Base-by-base conservation (phyloP, 2,888 invertebrate species). In the Tricholauxania praeusta region DNA sequence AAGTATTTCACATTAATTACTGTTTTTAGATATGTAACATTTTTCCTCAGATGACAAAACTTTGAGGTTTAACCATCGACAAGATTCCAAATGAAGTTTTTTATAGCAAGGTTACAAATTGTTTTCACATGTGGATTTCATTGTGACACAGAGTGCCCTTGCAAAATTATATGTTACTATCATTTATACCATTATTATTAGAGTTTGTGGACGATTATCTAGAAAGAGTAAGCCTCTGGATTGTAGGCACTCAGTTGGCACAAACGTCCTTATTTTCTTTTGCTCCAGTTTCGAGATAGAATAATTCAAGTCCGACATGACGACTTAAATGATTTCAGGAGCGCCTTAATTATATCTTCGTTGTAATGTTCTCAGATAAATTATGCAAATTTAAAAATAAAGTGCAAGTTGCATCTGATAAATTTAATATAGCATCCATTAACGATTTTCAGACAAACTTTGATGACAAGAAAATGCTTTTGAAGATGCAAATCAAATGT, bases 371-470 rank as follows among this genome's bases (percentile, higher is more conserved):
- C 69, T 49, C 79, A 75, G 75, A 72, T 39, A 72, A 57, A 70
- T 68, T 66, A 75, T 68, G 75, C 69, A 49, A 15, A 66, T 59
- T 67, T 28, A 15, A 68, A 8, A 3, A 22, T 15, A 39, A 49
- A 39, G 64, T 73, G 71, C 78, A 76, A 78, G 78, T 73, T 78
- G 79, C 76, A 71, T 75, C 73, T 60, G 78, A 22, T 22, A 12
- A 48, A 60, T 72, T 75, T 71, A 65, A 55, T 76, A 14, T 79
- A 70, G 79, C 81, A 80, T 78, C 79, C 80, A 79, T 76, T 76
- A 77, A 80, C 80, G 77, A 79, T 79, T 80, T 80, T 78, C 80
- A 66, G 77, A 75, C 74, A 78, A 70, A 75, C 53, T 49, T 53
- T 47, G 22, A 74, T 65, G 72, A 64, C 73, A 75, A 76, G 77